Evolutionary conservation across 2,797 vertebrate species (phyloP), one percentile per base, ranked within the genome.

Genomic region (Chaenodraco wilsoni): DNA sequence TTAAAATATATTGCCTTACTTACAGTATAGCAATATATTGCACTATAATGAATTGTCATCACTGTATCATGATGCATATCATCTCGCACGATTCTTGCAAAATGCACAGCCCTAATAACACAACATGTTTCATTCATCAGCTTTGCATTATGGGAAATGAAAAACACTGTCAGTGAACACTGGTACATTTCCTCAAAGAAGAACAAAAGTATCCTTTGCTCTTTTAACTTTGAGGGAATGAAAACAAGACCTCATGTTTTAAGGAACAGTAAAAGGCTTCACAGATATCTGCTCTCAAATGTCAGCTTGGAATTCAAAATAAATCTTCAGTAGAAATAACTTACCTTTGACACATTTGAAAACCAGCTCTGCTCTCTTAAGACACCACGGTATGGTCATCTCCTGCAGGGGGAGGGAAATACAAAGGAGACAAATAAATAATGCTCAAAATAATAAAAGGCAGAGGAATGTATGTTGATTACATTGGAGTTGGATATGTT

Each of bases 341-440:
- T 81, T 81, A 96, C 98, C 98, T 98, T 99, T 99, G 66, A 99
- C 95, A 21, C 98, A 99, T 92, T 99, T 99, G 90, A 99, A 99
- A 9, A 95, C 94, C 71, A 95, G 91, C 86, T 95, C 95, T 0
- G 95, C 94, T 84, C 94, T 87, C 73, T 95, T 95, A 8, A 95
- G 91, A 76, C 95, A 95, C 95, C 95, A 95, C 0, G 95, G 95
- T 71, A 95, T 95, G 65, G 95, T 95, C 95, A 95, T 95, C 82
- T 95, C 95, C 95, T 95, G 66, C 48, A 70, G 27, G 69, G 49
- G 14, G 1, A 62, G 0, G 43, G 31, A n/a, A 93, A 23, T 14
- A 55, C 14, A 9, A 14, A 19, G 48, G 3, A 5, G 60, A 8
- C 54, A n/a, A 19, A 9, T 12, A 59, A 69, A 55, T 4, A 23